phyloP scores from a whole-genome alignment of 2,888 invertebrate species.

The Marasmarcha lunaedactyla region DNA sequence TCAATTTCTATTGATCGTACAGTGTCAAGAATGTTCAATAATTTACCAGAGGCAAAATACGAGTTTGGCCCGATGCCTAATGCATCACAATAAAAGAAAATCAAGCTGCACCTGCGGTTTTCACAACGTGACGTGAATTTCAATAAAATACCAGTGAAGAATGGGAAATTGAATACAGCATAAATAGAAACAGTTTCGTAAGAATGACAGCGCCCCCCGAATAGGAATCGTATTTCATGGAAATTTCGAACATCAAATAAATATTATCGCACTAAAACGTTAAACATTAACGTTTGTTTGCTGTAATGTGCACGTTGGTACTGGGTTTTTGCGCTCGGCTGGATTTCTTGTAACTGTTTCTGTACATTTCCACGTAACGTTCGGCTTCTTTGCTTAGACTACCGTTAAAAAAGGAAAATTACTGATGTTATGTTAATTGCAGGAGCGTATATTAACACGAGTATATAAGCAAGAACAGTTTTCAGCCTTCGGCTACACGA shows the following conservation, averaged over 20 bases:
- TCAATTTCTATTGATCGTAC: not conserved
- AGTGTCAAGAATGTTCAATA: not conserved
- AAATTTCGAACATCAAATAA: not conserved
- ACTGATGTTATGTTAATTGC: too few relatives aligned
- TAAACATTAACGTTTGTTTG: not conserved
- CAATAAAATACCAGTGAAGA: not conserved
- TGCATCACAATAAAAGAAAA: not conserved
- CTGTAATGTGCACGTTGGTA: not conserved
- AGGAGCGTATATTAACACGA: too few relatives aligned
- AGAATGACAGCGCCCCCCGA: not conserved
- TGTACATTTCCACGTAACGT: too few relatives aligned
- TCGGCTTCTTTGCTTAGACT: too few relatives aligned
- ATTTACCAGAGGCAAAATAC: not conserved
- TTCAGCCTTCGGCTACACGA: too few relatives aligned
- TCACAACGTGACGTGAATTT: not conserved
- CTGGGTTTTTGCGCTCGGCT: too few relatives aligned
- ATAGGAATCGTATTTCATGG: not conserved
- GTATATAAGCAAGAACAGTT: too few relatives aligned
- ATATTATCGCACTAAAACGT: not conserved
- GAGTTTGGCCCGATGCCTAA: not conserved
- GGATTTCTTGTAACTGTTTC: too few relatives aligned
- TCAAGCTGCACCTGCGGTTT: conserved; percentile 1
- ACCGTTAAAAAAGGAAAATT: too few relatives aligned
- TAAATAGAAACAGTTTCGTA: not conserved
- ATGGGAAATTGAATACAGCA: not conserved